Percentiles rank a stretch among this genome's conserved stretches.
Conservation (phyloP, 2,113 vertebrate genomes). For the Aspiorhynchus laticeps region DNA sequence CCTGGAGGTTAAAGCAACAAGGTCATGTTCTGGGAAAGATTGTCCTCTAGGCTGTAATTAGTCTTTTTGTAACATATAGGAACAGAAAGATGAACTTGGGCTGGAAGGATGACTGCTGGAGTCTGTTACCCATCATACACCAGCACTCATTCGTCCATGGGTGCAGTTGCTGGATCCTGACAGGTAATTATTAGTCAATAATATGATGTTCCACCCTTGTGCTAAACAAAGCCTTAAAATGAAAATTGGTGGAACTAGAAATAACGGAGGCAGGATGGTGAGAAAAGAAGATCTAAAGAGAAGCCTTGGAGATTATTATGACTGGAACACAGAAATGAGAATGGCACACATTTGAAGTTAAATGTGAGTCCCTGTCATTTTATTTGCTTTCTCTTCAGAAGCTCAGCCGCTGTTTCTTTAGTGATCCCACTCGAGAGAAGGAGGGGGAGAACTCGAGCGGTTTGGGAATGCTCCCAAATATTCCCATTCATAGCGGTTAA, state of each 20-base stretch:
- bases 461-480: conserved; percentile 72
- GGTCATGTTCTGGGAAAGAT: conserved; percentile 77
- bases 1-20: conserved; percentile 69
- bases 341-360: conserved; percentile 68
- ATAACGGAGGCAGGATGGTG: not conserved
- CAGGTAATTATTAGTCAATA: conserved; percentile 50
- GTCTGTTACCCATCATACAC: not conserved
- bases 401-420: conserved; percentile 64
- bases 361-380: conserved; percentile 57
- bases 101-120: conserved; percentile 64
- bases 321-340: conserved; percentile 55
- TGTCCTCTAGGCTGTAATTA: conserved; percentile 78
- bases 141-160: conserved; percentile 8
- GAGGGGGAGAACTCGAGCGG: conserved; percentile 67
- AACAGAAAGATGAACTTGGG: conserved; percentile 68
- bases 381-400: conserved; percentile 59
- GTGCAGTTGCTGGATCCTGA: conserved; percentile 21
- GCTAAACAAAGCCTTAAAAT: conserved; percentile 20
- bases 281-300: conserved; percentile 29
- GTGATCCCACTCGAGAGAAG: conserved; percentile 72
- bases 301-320: conserved; percentile 62
- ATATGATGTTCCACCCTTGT: conserved; percentile 4
- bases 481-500: conserved; percentile 76
- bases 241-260: not conserved
- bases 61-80: conserved; percentile 70